These are phyloP conservation scores for Aldabrachelys gigantea DNA, from an alignment of 2,113 vertebrate species.

Conservation along the genomic window DNA sequence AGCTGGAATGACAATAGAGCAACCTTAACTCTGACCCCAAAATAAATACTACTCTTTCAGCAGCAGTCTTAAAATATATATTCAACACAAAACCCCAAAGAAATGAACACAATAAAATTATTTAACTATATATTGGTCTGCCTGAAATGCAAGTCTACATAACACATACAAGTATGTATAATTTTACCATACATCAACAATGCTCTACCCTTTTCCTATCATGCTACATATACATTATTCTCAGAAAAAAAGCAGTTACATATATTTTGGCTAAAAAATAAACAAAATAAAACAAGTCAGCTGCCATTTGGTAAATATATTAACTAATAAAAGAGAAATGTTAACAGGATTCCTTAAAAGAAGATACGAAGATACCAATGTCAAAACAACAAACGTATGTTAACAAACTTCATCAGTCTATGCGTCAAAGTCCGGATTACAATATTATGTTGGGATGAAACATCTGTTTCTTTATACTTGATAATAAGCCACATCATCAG, in stretches of 20 bases:
- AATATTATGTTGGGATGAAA: neutral
- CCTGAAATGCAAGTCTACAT: neutral
- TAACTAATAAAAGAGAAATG: fast-evolving
- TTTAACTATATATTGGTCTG: fast-evolving
- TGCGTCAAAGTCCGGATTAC: neutral
- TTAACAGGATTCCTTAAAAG: neutral
- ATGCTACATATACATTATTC: neutral
- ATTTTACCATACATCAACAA: neutral
- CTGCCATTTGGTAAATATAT: neutral
- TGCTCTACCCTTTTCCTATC: neutral
- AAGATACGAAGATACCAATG: neutral
- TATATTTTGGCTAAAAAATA: neutral
- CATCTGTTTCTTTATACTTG: neutral
- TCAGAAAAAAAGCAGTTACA: neutral
- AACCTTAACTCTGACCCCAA: neutral
- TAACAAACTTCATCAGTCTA: neutral
- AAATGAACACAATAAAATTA: neutral
- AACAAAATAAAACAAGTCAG: neutral
- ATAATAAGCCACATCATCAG: neutral
- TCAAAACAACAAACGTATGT: neutral
- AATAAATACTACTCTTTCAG: slow-evolving; percentile 25
- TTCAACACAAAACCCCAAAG: slow-evolving; percentile 28
- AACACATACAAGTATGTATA: neutral
- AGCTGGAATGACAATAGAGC: slow-evolving; percentile 9
- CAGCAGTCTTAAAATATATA: slow-evolving; percentile 18